Conservation (phyloP, 1,140 invertebrate species). For the Neomicropteryx cornuta region DNA sequence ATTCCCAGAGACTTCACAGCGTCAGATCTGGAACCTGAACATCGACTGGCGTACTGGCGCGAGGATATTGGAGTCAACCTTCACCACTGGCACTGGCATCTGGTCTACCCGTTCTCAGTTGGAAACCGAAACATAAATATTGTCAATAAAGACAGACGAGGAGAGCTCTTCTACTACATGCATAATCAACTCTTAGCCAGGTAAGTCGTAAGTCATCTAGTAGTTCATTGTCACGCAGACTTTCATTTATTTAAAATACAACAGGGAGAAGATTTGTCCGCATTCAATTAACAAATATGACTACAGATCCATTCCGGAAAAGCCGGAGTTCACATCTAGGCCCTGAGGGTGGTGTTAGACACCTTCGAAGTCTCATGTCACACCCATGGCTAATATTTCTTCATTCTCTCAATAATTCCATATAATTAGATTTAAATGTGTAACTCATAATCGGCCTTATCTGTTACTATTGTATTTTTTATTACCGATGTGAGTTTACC, state of each 20-base stretch:
- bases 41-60: conserved; percentile 54
- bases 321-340: no score
- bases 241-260: not conserved
- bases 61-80: conserved; percentile 53
- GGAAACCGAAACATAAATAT: conserved; percentile 30
- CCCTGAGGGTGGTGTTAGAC: no score
- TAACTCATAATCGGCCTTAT: no score
- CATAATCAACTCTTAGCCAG: conserved; percentile 54
- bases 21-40: conserved; percentile 51
- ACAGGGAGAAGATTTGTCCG: not conserved
- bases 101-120: conserved; percentile 48
- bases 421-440: no score
- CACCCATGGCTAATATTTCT: not conserved
- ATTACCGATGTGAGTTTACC: no score
- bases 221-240: not conserved
- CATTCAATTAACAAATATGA: no score
- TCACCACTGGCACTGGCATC: conserved; percentile 67
- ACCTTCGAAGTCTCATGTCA: not conserved
- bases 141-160: conserved; percentile 52
- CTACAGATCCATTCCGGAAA: no score
- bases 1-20: conserved; percentile 56
- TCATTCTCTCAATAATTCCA: no score
- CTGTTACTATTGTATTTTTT: no score
- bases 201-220: conserved; percentile 21
- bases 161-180: conserved; percentile 65